A percentile compares a stretch with the other conserved stretches of the same genome.
phyloP scores from a whole-genome alignment of 2,113 vertebrate genomes.

The Acanthochromis polyacanthus region DNA sequence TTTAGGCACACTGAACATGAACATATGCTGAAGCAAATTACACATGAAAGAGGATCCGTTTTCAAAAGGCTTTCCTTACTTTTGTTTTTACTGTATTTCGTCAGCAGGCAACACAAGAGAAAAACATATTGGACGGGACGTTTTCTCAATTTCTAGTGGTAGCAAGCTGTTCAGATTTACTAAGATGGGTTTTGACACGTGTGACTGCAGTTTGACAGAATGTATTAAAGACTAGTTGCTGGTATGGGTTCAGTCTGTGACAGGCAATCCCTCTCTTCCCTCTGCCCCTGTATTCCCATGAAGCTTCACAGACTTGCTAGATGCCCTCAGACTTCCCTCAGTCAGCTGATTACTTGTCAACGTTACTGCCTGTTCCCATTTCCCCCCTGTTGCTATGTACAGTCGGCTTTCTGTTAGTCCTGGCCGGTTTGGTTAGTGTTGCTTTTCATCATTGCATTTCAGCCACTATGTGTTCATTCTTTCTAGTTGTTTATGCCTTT shows the following conservation, averaged over 20 bases:
- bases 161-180: conserved; percentile 14
- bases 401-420: background rate
- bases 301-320: background rate
- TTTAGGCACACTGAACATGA: conserved; percentile 9
- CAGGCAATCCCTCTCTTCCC: background rate
- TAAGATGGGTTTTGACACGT: conserved; percentile 20
- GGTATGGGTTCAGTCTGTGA: background rate
- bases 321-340: too few relatives aligned
- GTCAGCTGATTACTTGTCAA: background rate
- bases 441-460: background rate
- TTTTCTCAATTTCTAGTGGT: background rate
- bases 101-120: background rate
- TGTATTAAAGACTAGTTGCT: background rate
- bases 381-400: background rate
- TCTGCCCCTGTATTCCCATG: background rate
- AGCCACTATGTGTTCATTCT: background rate
- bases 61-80: conserved; percentile 2
- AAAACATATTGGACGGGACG: background rate
- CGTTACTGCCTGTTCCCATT: background rate
- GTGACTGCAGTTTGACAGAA: conserved; percentile 16
- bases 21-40: conserved; percentile 1
- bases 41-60: background rate
- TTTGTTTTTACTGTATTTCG: background rate
- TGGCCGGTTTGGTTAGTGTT: background rate
- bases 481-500: background rate